Percentiles rank a stretch among this genome's conserved stretches.
Evolutionary conservation across 1,140 invertebrate species (phyloP).

Genomic region (Penaeus indicus): DNA sequence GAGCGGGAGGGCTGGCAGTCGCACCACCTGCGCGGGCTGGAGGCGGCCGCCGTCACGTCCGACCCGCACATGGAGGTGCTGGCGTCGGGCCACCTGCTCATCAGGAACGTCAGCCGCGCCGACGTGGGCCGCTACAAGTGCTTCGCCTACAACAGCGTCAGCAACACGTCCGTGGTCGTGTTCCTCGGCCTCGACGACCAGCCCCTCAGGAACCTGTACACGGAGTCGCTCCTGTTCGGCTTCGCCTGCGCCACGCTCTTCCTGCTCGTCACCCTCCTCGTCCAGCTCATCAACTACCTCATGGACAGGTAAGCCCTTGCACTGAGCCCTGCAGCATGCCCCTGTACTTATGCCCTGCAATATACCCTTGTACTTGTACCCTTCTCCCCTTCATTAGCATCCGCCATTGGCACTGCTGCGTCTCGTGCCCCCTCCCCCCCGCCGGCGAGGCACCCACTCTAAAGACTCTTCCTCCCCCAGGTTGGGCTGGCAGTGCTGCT

Average conservation of each 20-base stretch:
- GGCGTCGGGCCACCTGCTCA: constrained; percentile 79
- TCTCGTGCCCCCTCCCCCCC: background rate
- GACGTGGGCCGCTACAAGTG: constrained; percentile 92
- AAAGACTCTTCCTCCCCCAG: constrained; percentile 57
- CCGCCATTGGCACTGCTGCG: constrained; percentile 12
- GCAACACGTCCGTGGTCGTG: constrained; percentile 75
- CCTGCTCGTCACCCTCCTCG: constrained; percentile 81
- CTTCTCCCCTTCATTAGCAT: too few relatives aligned
- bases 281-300: constrained; percentile 78
- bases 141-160: constrained; percentile 84
- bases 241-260: constrained; percentile 83
- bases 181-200: constrained; percentile 77
- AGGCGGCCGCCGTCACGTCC: constrained; percentile 62
- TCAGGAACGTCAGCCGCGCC: constrained; percentile 77
- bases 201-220: constrained; percentile 85
- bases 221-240: constrained; percentile 86
- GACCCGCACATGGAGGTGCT: constrained; percentile 70
- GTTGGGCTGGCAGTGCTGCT: constrained; percentile 72
- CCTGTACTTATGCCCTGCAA: too few relatives aligned
- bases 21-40: constrained; percentile 46
- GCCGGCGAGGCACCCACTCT: too few relatives aligned
- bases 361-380: too few relatives aligned
- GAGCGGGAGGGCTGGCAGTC: constrained; percentile 38
- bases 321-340: background rate
- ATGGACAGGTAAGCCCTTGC: constrained; percentile 62